A percentile compares a stretch with the other conserved stretches of the same genome.
Conservation (phyloP, 2,888 invertebrate genomes). For the Acronicta leporina region DNA sequence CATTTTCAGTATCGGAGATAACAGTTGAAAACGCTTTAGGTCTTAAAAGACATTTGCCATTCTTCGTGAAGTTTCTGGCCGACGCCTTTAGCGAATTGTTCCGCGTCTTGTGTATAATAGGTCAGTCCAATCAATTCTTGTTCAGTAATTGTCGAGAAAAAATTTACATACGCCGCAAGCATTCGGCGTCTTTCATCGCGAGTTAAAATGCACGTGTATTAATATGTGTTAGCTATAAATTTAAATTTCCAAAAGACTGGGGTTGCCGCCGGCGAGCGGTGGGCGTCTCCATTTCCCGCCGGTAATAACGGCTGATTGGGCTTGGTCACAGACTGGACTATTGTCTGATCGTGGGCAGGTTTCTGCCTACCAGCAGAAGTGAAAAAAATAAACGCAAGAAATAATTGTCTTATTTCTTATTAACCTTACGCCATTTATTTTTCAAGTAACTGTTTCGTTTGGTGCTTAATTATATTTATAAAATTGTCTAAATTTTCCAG, state of each 20-base stretch:
- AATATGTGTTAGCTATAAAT: constrained; percentile 64
- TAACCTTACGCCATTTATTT: too few species aligned
- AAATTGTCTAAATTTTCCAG: too few species aligned
- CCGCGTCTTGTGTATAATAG: constrained; percentile 19
- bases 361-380: constrained; percentile 26
- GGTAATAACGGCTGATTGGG: constrained; percentile 43
- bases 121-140: constrained; percentile 53
- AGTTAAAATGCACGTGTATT: constrained; percentile 57
- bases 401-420: too few species aligned
- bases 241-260: constrained; percentile 65
- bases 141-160: constrained; percentile 56
- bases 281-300: constrained; percentile 54
- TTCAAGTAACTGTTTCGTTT: too few species aligned
- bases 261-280: constrained; percentile 66
- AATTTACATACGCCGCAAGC: constrained; percentile 61
- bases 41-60: constrained; percentile 2
- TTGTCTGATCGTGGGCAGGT: constrained; percentile 1
- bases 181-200: constrained; percentile 65
- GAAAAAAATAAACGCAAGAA: too few species aligned
- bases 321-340: constrained; percentile 29
- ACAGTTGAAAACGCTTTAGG: constrained; percentile 24
- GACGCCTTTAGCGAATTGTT: constrained; percentile 48
- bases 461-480: too few species aligned
- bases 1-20: constrained; percentile 24
- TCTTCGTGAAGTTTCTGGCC: constrained; percentile 25